Base-by-base conservation (phyloP, 2,113 vertebrate genomes). In the Actenoides lindsayi region DNA sequence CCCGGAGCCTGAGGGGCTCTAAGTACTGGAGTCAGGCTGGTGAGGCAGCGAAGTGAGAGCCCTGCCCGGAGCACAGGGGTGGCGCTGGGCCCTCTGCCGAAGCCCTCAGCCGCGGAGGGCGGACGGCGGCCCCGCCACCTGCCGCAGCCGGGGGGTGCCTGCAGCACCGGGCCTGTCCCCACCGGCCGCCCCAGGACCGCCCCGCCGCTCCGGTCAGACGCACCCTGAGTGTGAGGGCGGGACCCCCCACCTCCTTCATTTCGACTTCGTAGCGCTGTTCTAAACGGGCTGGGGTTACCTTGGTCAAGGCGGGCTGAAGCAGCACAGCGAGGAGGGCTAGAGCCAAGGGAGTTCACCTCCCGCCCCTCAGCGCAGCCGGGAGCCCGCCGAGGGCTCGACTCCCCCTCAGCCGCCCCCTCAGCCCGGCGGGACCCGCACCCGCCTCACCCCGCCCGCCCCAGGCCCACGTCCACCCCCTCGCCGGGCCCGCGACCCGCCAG, bases 271-370 rank as follows among this genome's bases (percentile, higher is more conserved):
- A 30, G 30, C 37, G 16, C 64, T 3, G 3, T 28, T 7, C 6
- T 6, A 14, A 18, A 57, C 23, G 46, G 20, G 16, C 11, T n/a
- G n/a, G 24, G 33, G 16, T 69, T 33, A 27, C 67, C 33, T 80
- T 2, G 14, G 24, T 11, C 80, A 1, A 9, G n/a, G 19, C 0
- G 24, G 21, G 5, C 4, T 1, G 37, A 27, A 20, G 31, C 18
- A 10, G 3, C 1, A 2, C 31, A 21, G 48, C 6, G 24, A 27
- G 24, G 48, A 2, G 18, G 4, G 16, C 42, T 6, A 5, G 48
- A 24, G 3, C 5, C 9, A 10, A n/a, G 5, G 1, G 35, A 62
- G 20, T 5, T 6, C 16, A 25, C 21, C n/a, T 15, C 5, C n/a
- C 13, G n/a, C 14, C n/a, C 9, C 59, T 24, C 23, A 37, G 35